Evolutionary conservation across 2,888 invertebrate species (phyloP), one percentile per base, ranked within the genome.

Genomic region (Eupeodes latifasciatus): DNA sequence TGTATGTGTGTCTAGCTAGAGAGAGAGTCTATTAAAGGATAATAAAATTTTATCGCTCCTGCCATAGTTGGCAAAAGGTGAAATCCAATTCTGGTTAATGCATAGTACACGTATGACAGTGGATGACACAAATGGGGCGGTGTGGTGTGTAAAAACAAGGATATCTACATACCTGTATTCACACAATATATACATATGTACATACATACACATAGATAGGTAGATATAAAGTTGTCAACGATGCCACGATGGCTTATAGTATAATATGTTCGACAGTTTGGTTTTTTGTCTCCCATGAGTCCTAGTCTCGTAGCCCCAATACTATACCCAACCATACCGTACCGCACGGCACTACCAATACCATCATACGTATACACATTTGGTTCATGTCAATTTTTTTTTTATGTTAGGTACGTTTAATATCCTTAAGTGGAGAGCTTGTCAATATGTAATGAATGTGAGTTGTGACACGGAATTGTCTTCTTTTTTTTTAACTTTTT

Each of bases 381-480:
- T 74, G 57, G 66, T 79, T 57, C 62, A 62, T 75, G 79, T 75
- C 75, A 69, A 75, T 49, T 11, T 44, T 71, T 71, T 51, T 74
- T 64, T 62, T 57, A 47, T 59, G n/a, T 76, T 76, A 34, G 75
- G 40, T 66, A 66, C 81, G 76, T 81, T 85, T 81, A 85, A 85
- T 85, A 81, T 77, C 81, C 64, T 85, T 81, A 77, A 85, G 85
- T 85, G 85, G 85, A 80, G 51, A 85, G 81, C 81, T 81, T 81
- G 81, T 81, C 85, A 85, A 85, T 85, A 77, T 67, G 59, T 85
- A 81, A 77, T 81, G 76, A 72, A 81, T 77, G 81, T 72, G 72
- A 81, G 66, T 74, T 81, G 71, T 85, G 81, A 77, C 72, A 53
- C 51, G 59, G 11, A 49, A 59, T 47, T 14, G 66, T 55, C 40